Evolutionary conservation across 2,888 invertebrate genomes (phyloP), one percentile per base, ranked within the genome.

Genomic region (Heteromyza rotundicornis): DNA sequence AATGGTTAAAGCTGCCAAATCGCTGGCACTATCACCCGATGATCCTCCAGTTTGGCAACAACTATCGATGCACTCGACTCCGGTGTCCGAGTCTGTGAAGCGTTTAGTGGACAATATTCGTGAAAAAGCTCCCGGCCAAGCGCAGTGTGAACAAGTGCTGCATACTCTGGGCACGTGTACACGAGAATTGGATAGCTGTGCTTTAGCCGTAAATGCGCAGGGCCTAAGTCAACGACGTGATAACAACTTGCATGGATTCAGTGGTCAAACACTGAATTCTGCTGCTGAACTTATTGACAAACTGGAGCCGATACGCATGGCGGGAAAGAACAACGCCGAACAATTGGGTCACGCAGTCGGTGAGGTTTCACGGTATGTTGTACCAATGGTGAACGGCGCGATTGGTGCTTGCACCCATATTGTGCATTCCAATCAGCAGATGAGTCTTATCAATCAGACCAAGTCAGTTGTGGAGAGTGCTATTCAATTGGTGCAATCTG

Each of bases 1-100:
- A 49, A 96, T 99, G 92, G 91, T 99, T 57, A 89, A 90, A 75
- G 90, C 96, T 0, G 96, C 97, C 1, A 94, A 94, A 77, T 92
- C 90, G 57, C 86, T 99, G 65, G 95, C 95, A 0, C 87, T 95
- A 24, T 89, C 92, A 54, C 96, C 97, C 0, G 90, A 91, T 68
- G 98, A 98, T 84, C 92, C 96, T 2, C 88, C 92, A 1, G 95
- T 95, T 20, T 98, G 98, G 96, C 97, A 97, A 80, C 87, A 91
- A 62, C 88, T 99, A 64, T 96, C 98, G 0, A 89, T 89, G 72
- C 95, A 97, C 85, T 96, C 96, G 79, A 97, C 96, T 81, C 91
- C 90, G 56, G 97, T 99, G 1, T 97, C 97, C 1, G 98, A 98
- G 81, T 94, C 96, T 24, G 98, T 99, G 78, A 98, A 98, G 84